These are phyloP conservation scores for Haliclona indistincta DNA, from an alignment of 37 sponge, comb jelly and placozoan genomes.

Conservation along the genomic window DNA sequence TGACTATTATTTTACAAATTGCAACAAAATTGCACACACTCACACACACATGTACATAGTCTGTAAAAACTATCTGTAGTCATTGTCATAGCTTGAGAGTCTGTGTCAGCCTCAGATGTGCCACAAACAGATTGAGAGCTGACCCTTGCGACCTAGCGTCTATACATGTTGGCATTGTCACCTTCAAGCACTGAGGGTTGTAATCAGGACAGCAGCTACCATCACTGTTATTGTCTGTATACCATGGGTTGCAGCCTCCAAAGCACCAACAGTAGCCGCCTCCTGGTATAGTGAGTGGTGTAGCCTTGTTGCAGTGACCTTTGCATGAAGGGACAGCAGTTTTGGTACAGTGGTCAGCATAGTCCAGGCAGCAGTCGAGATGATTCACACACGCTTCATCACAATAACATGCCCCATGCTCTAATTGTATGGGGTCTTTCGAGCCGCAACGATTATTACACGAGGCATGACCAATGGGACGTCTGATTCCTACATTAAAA, in stretches of 20 bases:
- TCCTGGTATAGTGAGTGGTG: conserved; percentile 26
- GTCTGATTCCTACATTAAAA: conserved; percentile 29
- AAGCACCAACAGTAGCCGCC: conserved; percentile 58
- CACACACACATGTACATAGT: too few relatives aligned
- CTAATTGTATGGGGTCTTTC: not conserved
- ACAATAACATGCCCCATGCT: conserved; percentile 36
- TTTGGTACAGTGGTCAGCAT: conserved; percentile 25
- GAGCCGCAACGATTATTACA: conserved; percentile 35
- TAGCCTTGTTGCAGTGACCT: not conserved
- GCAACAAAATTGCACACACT: too few relatives aligned
- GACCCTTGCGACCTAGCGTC: conserved; percentile 46
- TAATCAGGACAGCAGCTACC: conserved; percentile 59
- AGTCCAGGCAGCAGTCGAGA: conserved; percentile 60
- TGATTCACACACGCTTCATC: conserved; percentile 37
- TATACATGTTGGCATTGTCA: conserved; percentile 20
- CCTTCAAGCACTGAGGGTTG: conserved; percentile 1
- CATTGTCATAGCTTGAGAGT: too few relatives aligned
- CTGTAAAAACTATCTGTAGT: too few relatives aligned
- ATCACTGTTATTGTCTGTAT: conserved; percentile 52
- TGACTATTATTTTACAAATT: too few relatives aligned
- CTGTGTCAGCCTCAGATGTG: too few relatives aligned
- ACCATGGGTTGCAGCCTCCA: conserved; percentile 21
- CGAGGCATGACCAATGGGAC: conserved; percentile 27
- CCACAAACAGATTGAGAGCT: conserved; percentile 43
- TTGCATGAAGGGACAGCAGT: conserved; percentile 11